Base-by-base conservation (phyloP, 2,113 vertebrate genomes). In the Archilochus colubris region DNA sequence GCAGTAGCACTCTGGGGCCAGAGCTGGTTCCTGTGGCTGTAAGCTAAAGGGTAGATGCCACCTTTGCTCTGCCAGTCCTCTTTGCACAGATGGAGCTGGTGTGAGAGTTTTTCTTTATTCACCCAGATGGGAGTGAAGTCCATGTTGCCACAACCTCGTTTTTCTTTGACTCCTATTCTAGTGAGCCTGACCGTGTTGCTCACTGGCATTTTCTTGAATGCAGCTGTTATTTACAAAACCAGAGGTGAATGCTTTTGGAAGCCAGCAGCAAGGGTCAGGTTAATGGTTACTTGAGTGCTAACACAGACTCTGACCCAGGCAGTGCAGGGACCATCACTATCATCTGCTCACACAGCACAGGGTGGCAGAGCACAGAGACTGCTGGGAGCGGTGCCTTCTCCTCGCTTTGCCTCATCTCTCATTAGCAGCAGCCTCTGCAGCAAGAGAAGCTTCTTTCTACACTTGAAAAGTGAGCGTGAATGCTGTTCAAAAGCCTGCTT, bases 251-350 rank as follows among this genome's bases (percentile, higher is more conserved):
- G 76, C 8, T 89, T 94, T 74, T 88, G 90, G 90, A 84, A 93
- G 69, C 55, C 3, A 5, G 86, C 10, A 2, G 85, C 74, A 82
- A 91, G 86, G 89, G 81, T 81, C 79, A 48, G 94, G 94, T 97
- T 97, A 97, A 97, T 96, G 93, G 96, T 97, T 97, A 95, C 79
- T 78, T 18, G 44, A 95, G 77, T 80, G 90, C 90, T 95, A 96
- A 96, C 96, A 95, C 61, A 93, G 91, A 97, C 96, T 93, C 96
- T 96, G 96, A 97, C 96, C 97, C 82, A 85, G 0, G 7, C 20
- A 3, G 30, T 46, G 82, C 92, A 75, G 78, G 51, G 57, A 78
- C 66, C 3, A 1, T 31, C 38, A 33, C 93, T 79, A 10, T 88
- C 83, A 7, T 82, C 69, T 48, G 73, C 86, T 86, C 59, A 38